Evolutionary conservation across 2,888 invertebrate genomes (phyloP), one percentile per base, ranked within the genome.

Genomic region (Pocota personata): DNA sequence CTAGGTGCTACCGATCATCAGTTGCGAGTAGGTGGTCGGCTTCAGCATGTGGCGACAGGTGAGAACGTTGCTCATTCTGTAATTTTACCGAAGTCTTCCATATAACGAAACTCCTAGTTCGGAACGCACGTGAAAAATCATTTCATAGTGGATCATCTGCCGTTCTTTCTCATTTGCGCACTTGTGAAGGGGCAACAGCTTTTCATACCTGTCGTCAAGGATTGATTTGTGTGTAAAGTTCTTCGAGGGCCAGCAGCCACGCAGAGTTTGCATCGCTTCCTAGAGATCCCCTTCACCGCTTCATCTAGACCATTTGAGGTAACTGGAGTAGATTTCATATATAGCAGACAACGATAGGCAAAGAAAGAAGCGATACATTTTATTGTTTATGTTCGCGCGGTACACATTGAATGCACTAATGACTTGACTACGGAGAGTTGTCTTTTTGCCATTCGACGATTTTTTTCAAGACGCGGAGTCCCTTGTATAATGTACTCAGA

Each of bases 321-420:
- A 12, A 14, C 55, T 27, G 35, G 35, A 19, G 32, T 57, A 2
- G 21, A 35, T 4, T 57, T 57, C 14, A 32, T 58, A n/a, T 48
- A 12, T 16, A 24, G 48, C 35, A 0, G 35, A 50, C 21, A 0
- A 21, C 8, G 32, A 0, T 4, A 10, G 19, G 8, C 35, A 50
- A 50, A 35, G 50, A 12, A n/a, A 35, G n/a, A 66, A 66, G 35
- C 4, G 10, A 0, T 66, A 66, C 21, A 66, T 50, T 8, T 14
- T 66, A 50, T 24, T 66, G 2, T 48, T 66, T n/a, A 66, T n/a
- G n/a, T 62, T 62, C 62, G 62, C 0, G 62, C 62, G 1, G 62
- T 62, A 0, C 62, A 62, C 27, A 24, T 62, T 27, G 62, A 43
- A 27, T 16, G 62, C 16, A 62, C 46, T 14, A 30, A 43, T n/a